Base-by-base conservation (phyloP, 2,888 invertebrate genomes). In the Aphrophora alni region DNA sequence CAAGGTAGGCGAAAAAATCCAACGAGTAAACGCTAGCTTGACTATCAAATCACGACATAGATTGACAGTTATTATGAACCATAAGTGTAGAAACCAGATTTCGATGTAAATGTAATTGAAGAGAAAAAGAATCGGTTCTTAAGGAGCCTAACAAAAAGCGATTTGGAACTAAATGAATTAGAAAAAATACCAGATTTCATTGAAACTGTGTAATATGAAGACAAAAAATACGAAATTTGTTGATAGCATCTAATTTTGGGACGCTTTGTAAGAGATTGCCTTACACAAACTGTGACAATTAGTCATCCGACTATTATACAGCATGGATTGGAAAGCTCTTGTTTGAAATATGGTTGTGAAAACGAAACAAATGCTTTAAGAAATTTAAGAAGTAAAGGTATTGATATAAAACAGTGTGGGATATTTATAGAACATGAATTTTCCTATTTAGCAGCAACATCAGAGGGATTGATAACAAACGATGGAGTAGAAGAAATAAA, bases 241-340 rank as follows among this genome's bases (percentile, higher is more conserved):
- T 68, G 59, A 76, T 27, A 12, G 76, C 77, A 38, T 77, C 77
- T 10, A 77, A 77, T 26, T 77, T 77, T 38, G 77, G 77, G 0
- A 25, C 38, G 4, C 24, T 76, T 12, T 76, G 76, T 33, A 76
- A 28, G 10, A 25, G 76, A 28, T 44, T 17, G 69, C 21, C 21
- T 3, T 12, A 51, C 17, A 69, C 76, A 28, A 70, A 5, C 17
- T 27, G 76, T 68, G 69, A n/a, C 21, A 68, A 17, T 33, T 76
- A n/a, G 28, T 59, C 1, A 28, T 2, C 5, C 33, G 70, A 10
- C n/a, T 77, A 0, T 70, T 77, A 5, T 77, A 70, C 24, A 69
- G 10, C 25, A 24, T 68, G 27, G 2, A 51, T 70, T 44, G 2
- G 7, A 33, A 70, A 69, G 28, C 38, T 76, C 26, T 8, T 10